A percentile compares a stretch with the other conserved stretches of the same genome.
Conservation (phyloP, 1,140 invertebrate species). For the Trissolcus basalis region DNA sequence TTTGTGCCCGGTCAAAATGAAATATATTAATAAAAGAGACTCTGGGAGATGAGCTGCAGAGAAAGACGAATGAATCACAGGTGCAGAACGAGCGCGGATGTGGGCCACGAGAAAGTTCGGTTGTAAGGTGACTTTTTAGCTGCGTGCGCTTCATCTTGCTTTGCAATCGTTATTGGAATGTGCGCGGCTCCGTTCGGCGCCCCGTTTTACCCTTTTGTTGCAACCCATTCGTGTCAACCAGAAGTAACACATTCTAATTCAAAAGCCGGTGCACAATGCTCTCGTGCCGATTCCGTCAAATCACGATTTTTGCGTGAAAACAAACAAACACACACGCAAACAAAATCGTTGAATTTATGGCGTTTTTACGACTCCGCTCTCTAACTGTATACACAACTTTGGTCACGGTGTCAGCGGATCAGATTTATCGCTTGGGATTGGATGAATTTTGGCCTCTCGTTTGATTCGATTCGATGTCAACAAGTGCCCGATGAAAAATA, state of each 20-base stretch:
- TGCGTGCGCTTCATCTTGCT: conserved; percentile 45
- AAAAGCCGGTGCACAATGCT: conserved; percentile 16
- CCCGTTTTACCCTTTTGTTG: conserved; percentile 40
- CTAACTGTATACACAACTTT: conserved; percentile 7
- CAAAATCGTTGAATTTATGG: conserved; percentile 12
- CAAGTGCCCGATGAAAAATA: not conserved
- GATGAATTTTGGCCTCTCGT: not conserved
- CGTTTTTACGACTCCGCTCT: conserved; percentile 9
- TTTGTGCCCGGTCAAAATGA: conserved; percentile 1
- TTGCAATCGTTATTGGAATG: conserved; percentile 49
- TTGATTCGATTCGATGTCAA: not conserved
- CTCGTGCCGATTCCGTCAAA: conserved; percentile 16
- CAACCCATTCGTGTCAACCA: conserved; percentile 13
- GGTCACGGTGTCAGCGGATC: not conserved
- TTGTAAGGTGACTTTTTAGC: conserved; percentile 61
- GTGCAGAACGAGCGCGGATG: conserved; percentile 60
- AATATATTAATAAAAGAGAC: conserved; percentile 35
- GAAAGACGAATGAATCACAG: conserved; percentile 58
- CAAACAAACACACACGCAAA: not conserved
- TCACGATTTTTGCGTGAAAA: not conserved
- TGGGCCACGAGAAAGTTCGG: conserved; percentile 71
- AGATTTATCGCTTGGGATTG: conserved; percentile 13
- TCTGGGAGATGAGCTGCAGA: conserved; percentile 29
- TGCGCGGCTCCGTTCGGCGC: conserved; percentile 36
- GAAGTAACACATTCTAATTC: conserved; percentile 29